Percentiles rank a stretch among this genome's conserved stretches.
phyloP scores from a whole-genome alignment of 2,888 invertebrate genomes.

The Caenorhabditis wallacei region DNA sequence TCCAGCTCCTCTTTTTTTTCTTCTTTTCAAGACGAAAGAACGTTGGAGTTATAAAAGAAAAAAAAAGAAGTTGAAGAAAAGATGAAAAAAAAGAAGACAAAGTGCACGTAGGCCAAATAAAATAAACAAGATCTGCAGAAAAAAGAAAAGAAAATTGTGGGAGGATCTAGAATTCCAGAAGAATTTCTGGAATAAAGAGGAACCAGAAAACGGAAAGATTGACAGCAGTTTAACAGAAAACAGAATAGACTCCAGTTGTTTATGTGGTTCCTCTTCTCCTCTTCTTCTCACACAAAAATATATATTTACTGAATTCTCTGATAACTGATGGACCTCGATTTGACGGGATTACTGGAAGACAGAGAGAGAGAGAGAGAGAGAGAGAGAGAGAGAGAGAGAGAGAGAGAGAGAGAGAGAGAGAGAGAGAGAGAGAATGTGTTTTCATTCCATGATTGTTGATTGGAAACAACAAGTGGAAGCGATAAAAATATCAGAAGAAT shows the following conservation, averaged over 20 bases:
- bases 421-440: conserved; percentile 8
- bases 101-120: conserved; percentile 53
- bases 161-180: conserved; percentile 6
- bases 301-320: conserved; percentile 52
- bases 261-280: conserved; percentile 19
- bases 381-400: too few species aligned
- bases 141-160: neutral
- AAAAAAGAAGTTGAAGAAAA: neutral
- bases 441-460: conserved; percentile 10
- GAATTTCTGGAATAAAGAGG: conserved; percentile 5
- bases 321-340: conserved; percentile 53
- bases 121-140: conserved; percentile 41
- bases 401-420: too few species aligned
- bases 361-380: neutral
- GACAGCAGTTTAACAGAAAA: conserved; percentile 45
- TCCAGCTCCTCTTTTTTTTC: conserved; percentile 31
- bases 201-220: conserved; percentile 16
- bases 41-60: conserved; percentile 39
- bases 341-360: conserved; percentile 42
- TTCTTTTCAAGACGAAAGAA: conserved; percentile 45
- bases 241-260: conserved; percentile 39
- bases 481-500: conserved; percentile 35
- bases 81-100: conserved; percentile 22
- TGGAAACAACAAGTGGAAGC: conserved; percentile 17
- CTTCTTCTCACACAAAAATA: conserved; percentile 16